These are phyloP conservation scores for Vanessa tameamea DNA, from an alignment of 1,140 invertebrate genomes.

Conservation along the genomic window DNA sequence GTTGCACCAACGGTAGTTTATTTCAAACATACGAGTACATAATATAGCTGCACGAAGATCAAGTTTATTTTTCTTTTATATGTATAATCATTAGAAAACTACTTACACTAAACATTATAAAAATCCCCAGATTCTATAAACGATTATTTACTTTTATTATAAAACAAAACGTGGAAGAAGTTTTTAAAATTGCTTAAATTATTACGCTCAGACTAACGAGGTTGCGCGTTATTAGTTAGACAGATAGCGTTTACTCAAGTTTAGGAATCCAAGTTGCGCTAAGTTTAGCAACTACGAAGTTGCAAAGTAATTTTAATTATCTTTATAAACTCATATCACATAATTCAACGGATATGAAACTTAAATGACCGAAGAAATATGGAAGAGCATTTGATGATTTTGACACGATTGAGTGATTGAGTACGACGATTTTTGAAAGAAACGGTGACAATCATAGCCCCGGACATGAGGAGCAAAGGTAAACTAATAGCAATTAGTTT, in stretches of 20 bases:
- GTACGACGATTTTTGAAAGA: no score
- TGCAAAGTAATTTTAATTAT: constrained; percentile 3
- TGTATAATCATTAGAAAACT: no score
- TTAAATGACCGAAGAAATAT: no score
- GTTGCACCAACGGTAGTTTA: no score
- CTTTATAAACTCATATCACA: neutral
- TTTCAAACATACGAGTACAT: no score
- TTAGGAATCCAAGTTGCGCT: neutral
- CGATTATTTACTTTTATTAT: neutral
- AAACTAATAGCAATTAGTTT: no score
- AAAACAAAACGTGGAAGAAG: neutral
- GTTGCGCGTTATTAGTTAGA: constrained; percentile 4
- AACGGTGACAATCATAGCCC: no score
- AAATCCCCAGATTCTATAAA: neutral
- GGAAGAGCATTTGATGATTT: no score
- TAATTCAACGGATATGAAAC: neutral
- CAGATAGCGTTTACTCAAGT: neutral
- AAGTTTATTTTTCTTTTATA: no score
- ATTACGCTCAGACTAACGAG: constrained; percentile 7
- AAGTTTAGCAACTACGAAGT: neutral
- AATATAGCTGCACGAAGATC: no score
- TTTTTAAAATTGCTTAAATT: constrained; percentile 4
- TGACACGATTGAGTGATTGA: no score
- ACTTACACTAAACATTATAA: neutral
- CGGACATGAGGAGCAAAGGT: no score